A percentile compares a stretch with the other conserved stretches of the same genome.
These are phyloP conservation scores for Chironomus striatipennis DNA, from an alignment of 1,140 invertebrate species.

Conservation along the genomic window DNA sequence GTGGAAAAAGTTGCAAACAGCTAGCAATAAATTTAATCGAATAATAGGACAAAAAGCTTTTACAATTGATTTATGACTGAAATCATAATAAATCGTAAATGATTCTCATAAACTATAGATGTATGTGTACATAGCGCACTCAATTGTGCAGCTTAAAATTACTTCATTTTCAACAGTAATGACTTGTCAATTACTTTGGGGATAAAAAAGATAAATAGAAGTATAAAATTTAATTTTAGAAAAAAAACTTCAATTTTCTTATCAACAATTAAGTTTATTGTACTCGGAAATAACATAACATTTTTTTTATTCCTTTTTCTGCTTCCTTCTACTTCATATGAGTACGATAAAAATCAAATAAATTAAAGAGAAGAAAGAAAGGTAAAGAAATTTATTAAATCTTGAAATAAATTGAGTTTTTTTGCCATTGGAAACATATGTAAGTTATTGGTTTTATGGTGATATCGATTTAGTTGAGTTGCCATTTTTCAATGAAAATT, in stretches of 20 bases:
- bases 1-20: background rate
- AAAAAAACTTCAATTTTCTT: too few relatives aligned
- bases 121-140: too few relatives aligned
- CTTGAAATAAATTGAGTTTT: background rate
- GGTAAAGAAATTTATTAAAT: slow-evolving; percentile 2
- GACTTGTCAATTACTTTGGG: too few relatives aligned
- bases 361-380: slow-evolving; percentile 8
- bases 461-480: background rate
- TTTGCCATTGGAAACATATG: slow-evolving; percentile 4
- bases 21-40: background rate
- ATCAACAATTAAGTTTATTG: too few relatives aligned
- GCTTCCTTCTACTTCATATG: background rate
- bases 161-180: too few relatives aligned
- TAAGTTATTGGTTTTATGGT: slow-evolving; percentile 19
- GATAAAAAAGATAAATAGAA: too few relatives aligned
- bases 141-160: too few relatives aligned
- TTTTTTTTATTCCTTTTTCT: too few relatives aligned
- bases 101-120: background rate
- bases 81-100: background rate
- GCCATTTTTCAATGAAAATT: too few relatives aligned
- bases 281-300: too few relatives aligned
- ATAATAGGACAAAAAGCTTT: background rate
- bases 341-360: background rate
- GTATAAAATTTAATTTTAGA: too few relatives aligned
- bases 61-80: background rate